Conservation (phyloP, 1,140 invertebrate species). For the Physella acuta region DNA sequence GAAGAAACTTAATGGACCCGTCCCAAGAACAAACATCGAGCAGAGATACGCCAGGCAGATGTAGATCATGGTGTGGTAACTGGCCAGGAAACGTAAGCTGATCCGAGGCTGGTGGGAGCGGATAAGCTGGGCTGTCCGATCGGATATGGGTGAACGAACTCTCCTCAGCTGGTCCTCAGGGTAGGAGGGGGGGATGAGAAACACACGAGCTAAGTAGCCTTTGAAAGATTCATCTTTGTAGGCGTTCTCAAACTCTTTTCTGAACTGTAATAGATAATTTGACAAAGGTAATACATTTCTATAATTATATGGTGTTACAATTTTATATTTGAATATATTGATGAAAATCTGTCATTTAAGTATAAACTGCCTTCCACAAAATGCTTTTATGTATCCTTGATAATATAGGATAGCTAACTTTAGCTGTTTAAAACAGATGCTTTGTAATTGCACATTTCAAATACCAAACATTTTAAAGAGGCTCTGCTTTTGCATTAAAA, state of each 20-base stretch:
- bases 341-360: too few relatives aligned
- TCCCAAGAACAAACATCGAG: constrained; percentile 27
- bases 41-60: constrained; percentile 42
- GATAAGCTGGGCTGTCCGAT: constrained; percentile 62
- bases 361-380: too few relatives aligned
- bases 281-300: too few relatives aligned
- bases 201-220: constrained; percentile 68
- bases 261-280: constrained; percentile 68
- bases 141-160: constrained; percentile 62
- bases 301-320: too few relatives aligned
- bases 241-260: constrained; percentile 64
- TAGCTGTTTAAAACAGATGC: too few relatives aligned
- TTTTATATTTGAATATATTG: too few relatives aligned
- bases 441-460: too few relatives aligned
- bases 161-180: constrained; percentile 63
- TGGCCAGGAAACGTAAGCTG: constrained; percentile 71
- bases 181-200: constrained; percentile 67
- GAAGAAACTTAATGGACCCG: constrained; percentile 16
- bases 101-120: constrained; percentile 68
- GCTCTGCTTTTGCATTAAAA: too few relatives aligned
- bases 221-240: constrained; percentile 69
- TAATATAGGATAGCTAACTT: too few relatives aligned
- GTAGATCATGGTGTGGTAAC: constrained; percentile 65
- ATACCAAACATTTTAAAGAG: too few relatives aligned
- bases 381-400: too few relatives aligned